These are phyloP conservation scores for Melanotaenia duboulayi DNA, from an alignment of 2,113 vertebrate genomes.

Conservation along the genomic window DNA sequence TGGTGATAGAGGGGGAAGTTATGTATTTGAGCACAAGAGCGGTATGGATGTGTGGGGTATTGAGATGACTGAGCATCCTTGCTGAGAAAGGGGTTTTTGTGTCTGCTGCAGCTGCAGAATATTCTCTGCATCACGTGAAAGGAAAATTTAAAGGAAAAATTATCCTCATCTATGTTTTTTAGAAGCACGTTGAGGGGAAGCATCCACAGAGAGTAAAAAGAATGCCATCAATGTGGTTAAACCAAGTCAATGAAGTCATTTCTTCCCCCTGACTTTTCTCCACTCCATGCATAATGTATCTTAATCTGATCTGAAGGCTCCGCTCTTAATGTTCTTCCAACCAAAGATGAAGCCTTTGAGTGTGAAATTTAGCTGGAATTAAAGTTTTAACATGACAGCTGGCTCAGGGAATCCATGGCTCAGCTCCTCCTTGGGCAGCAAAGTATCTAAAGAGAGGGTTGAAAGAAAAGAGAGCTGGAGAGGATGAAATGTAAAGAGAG, in stretches of 20 bases:
- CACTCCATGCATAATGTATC: constrained; percentile 69
- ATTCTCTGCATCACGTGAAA: constrained; percentile 10
- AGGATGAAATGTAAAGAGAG: constrained; percentile 41
- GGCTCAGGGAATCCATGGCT: constrained; percentile 69
- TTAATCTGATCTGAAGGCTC: constrained; percentile 77
- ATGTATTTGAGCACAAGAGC: neutral
- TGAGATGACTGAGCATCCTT: constrained; percentile 19
- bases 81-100: constrained; percentile 17
- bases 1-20: constrained; percentile 1
- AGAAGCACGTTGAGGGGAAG: constrained; percentile 22
- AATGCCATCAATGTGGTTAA: constrained; percentile 63
- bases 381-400: constrained; percentile 80
- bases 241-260: constrained; percentile 60
- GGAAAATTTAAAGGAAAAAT: constrained; percentile 41
- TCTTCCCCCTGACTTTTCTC: constrained; percentile 44
- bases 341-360: constrained; percentile 68
- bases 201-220: constrained; percentile 34
- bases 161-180: constrained; percentile 34
- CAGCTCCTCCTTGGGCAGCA: constrained; percentile 68
- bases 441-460: constrained; percentile 60
- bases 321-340: constrained; percentile 69
- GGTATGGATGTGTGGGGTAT: constrained; percentile 6
- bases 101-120: constrained; percentile 36
- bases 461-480: constrained; percentile 50
- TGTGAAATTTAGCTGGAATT: constrained; percentile 78